Evolutionary conservation across 2,797 vertebrate species (phyloP).

Genomic region (Pangasius larnaudii): DNA sequence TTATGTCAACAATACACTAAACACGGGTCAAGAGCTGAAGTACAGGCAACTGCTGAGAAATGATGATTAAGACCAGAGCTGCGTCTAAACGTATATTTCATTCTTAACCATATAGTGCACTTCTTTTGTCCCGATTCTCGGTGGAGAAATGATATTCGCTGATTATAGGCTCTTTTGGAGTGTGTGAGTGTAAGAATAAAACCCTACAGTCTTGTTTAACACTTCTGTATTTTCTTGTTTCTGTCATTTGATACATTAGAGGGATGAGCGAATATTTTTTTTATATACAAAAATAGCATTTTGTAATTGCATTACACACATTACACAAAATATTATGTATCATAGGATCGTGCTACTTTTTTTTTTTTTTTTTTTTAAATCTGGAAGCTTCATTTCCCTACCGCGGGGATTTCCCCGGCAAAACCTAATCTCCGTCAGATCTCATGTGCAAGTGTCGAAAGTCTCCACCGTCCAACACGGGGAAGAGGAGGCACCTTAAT

Average conservation of each 20-base stretch:
- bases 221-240: neutral
- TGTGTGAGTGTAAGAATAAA: neutral
- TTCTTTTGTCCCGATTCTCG: neutral
- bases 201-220: neutral
- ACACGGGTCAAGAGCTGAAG: neutral
- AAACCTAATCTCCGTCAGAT: constrained; percentile 31
- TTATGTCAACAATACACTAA: constrained; percentile 4
- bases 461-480: constrained; percentile 36
- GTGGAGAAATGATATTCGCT: too few species aligned
- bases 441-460: neutral
- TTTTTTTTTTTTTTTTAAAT: neutral
- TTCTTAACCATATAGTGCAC: neutral
- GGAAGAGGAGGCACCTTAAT: constrained; percentile 66
- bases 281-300: neutral
- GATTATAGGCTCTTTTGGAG: too few species aligned
- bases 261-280: neutral
- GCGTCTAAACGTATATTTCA: neutral
- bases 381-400: neutral
- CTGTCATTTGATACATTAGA: neutral
- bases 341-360: neutral
- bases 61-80: neutral
- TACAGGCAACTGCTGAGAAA: neutral
- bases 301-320: neutral
- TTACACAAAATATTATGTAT: too few species aligned
- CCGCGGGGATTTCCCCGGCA: constrained; percentile 1